phyloP scores from a whole-genome alignment of 2,113 vertebrate species.

The Nicator chloris region DNA sequence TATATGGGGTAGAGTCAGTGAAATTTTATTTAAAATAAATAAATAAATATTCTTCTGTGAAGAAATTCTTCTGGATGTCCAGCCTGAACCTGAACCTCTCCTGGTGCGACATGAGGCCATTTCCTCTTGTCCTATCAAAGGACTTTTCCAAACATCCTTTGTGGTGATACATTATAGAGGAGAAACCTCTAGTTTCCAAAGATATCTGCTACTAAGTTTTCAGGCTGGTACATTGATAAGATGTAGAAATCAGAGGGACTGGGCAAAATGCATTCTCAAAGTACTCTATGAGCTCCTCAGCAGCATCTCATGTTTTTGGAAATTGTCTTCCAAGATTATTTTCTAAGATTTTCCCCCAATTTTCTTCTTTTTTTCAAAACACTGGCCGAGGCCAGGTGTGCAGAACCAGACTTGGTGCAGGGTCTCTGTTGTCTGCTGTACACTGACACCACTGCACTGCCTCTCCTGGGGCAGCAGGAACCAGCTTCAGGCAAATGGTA shows the following conservation, averaged over 20 bases:
- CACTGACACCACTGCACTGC: neutral
- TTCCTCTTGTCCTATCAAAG: neutral
- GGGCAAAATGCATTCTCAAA: neutral
- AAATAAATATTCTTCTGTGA: neutral
- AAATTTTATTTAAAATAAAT: neutral
- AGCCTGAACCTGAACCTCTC: neutral
- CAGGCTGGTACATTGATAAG: neutral
- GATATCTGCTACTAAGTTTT: neutral
- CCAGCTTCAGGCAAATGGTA: neutral
- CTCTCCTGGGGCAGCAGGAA: neutral
- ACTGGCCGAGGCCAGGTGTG: neutral
- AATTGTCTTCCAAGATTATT: neutral
- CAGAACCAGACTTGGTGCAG: neutral
- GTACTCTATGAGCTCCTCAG: neutral
- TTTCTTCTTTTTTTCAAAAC: neutral
- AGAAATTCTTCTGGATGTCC: neutral
- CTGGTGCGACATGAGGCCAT: neutral
- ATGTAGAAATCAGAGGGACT: neutral
- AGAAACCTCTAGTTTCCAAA: neutral
- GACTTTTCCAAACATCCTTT: neutral
- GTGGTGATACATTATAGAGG: neutral
- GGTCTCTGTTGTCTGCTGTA: neutral
- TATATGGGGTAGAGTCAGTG: neutral
- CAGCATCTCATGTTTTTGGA: neutral
- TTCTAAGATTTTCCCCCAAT: accelerated